Base-by-base conservation (phyloP, 2,113 vertebrate species). In the Australoheros scitulus region DNA sequence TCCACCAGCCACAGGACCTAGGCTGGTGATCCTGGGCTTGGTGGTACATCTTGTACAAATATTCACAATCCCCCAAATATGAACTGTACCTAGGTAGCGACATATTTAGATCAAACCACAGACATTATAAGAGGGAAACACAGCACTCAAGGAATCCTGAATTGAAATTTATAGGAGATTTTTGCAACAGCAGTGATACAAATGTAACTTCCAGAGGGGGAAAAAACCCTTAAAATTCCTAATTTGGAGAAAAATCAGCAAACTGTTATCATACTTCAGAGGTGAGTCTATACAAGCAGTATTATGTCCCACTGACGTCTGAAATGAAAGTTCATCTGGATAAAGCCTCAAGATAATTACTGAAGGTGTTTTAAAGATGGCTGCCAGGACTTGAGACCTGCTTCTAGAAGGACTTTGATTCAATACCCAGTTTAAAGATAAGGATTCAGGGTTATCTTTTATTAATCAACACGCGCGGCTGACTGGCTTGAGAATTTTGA, bases 401-500 rank as follows among this genome's bases (percentile, higher is more conserved):
- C 17, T 70, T 5, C 0, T 52, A 52, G 10, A 70, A 20, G 65
- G 24, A 17, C 43, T 70, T 52, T 3, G 43, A 50, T 18, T 32
- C 17, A 70, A 52, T 52, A 50, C 20, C 17, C 3, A 32, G 43
- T 70, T 70, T 70, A 34, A 34, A 7, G 32, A 34, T 6, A 6
- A 34, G 34, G 14, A 68, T 17, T 36, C 20, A 61, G 32, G 4
- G 24, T 70, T 63, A 60, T 83, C 5, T 63, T n/a, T 38, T 29
- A 32, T 17, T 55, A 55, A 47, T 10, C 52, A 78, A 5, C 68
- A 68, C 9, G 1, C 20, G 7, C 9, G 0, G 9, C 41, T 4
- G 41, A 52, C 65, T 50, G 24, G 29, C 43, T 61, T 22, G 1
- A 47, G 5, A 26, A 70, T 87, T 68, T 65, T 84, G 74, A 85